Base-by-base conservation (phyloP, 2,888 invertebrate species). In the Tethea ocularis region DNA sequence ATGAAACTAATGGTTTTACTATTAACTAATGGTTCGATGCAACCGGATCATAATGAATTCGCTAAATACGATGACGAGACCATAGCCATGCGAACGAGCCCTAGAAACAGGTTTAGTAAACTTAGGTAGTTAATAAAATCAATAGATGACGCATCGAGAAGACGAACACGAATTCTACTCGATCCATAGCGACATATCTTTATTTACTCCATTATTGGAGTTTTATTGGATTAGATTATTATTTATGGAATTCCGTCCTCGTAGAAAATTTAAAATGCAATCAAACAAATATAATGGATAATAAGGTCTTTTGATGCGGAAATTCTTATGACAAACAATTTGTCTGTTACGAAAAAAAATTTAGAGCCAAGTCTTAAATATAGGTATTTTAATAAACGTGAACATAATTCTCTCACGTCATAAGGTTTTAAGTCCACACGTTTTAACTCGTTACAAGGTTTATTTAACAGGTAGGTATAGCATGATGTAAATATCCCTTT, bases 361-460 rank as follows among this genome's bases (percentile, higher is more conserved):
- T n/a, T n/a, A n/a, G n/a, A n/a, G n/a, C n/a, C 29, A 24, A 4
- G 6, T 24, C 10, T 29, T 2, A 29, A 29, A 29, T 29, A 8
- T 10, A 29, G n/a, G n/a, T 29, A 29, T 29, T 29, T 29, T 29
- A 29, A 10, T 29, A 29, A 29, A 29, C 41, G 15, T 2, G 6
- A 68, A 69, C 5, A 66, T 65, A 71, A n/a, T n/a, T n/a, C n/a
- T n/a, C n/a, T n/a, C n/a, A n/a, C n/a, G n/a, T n/a, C n/a, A n/a
- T n/a, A n/a, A n/a, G n/a, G n/a, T n/a, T n/a, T n/a, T n/a, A n/a
- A n/a, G n/a, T n/a, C 71, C 68, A 77, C 69, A 78, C 77, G 77
- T 78, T 76, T 72, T 70, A 76, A 73, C 74, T 78, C 67, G 66
- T 72, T 69, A 66, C 73, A 80, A 78, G 74, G 72, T 71, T 75